Conservation (phyloP, 2,797 vertebrate species). For the Cichlasoma orientale region DNA sequence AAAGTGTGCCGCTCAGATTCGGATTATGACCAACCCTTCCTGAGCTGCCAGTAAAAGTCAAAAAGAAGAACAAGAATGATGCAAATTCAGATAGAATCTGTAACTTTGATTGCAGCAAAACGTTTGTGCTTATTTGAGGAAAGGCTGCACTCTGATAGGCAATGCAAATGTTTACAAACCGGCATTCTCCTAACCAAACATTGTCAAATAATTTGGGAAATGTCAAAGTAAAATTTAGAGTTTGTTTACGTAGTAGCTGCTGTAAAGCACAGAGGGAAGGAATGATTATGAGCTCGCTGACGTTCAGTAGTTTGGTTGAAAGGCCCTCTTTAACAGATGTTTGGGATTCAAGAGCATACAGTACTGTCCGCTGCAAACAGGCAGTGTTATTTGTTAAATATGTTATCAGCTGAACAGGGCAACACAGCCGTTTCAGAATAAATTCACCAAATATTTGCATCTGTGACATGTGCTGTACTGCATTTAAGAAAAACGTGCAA, state of each 20-base stretch:
- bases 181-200: slow-evolving; percentile 66
- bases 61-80: background rate
- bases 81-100: slow-evolving; percentile 11
- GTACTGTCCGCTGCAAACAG: background rate
- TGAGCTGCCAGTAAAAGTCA: background rate
- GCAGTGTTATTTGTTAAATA: rapidly evolving
- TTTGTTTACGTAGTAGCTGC: slow-evolving; percentile 25
- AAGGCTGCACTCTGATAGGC: slow-evolving; percentile 66
- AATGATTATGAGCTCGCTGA: slow-evolving; percentile 37
- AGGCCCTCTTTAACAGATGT: background rate
- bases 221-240: slow-evolving; percentile 36
- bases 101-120: slow-evolving; percentile 26
- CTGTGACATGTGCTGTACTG: background rate
- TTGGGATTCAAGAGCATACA: background rate
- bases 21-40: slow-evolving; percentile 9
- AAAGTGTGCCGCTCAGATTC: background rate
- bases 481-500: no score
- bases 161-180: slow-evolving; percentile 66
- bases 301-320: slow-evolving; percentile 7
- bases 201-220: slow-evolving; percentile 58
- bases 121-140: slow-evolving; percentile 64
- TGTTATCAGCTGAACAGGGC: background rate
- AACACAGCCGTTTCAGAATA: background rate
- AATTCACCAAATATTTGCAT: background rate
- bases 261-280: slow-evolving; percentile 21